Conservation (phyloP, 1,140 invertebrate species). For the Antheraea mylitta region DNA sequence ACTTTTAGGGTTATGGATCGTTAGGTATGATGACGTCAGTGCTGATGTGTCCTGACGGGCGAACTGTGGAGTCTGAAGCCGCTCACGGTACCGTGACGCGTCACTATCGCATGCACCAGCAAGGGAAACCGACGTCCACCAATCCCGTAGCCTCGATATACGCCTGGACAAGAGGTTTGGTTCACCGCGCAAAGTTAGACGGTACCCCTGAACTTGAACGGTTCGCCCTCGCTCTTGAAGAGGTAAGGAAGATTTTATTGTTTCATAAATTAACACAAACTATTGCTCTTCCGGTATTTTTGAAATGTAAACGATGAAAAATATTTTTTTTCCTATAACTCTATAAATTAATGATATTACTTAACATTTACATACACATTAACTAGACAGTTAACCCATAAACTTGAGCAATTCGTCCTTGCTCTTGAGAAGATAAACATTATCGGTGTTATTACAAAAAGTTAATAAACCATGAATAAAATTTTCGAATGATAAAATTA, state of each 20-base stretch:
- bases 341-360: no score
- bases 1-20: slow-evolving; percentile 87
- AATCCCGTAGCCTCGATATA: slow-evolving; percentile 96
- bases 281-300: not conserved
- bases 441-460: no score
- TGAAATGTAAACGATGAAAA: not conserved
- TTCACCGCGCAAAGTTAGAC: slow-evolving; percentile 91
- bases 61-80: slow-evolving; percentile 94
- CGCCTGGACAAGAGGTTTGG: slow-evolving; percentile 93
- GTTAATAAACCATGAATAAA: no score
- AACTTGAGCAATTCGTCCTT: no score
- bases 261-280: no score
- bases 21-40: slow-evolving; percentile 96
- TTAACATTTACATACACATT: no score
- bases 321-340: no score
- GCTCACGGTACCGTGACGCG: slow-evolving; percentile 95
- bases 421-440: no score
- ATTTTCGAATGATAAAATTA: no score
- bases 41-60: slow-evolving; percentile 94
- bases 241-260: slow-evolving; percentile 42
- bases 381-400: no score
- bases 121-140: slow-evolving; percentile 91
- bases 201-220: slow-evolving; percentile 85
- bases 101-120: slow-evolving; percentile 91
- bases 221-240: slow-evolving; percentile 77